Base-by-base conservation (phyloP, 2,797 vertebrate species). In the Sebastes elongatus region DNA sequence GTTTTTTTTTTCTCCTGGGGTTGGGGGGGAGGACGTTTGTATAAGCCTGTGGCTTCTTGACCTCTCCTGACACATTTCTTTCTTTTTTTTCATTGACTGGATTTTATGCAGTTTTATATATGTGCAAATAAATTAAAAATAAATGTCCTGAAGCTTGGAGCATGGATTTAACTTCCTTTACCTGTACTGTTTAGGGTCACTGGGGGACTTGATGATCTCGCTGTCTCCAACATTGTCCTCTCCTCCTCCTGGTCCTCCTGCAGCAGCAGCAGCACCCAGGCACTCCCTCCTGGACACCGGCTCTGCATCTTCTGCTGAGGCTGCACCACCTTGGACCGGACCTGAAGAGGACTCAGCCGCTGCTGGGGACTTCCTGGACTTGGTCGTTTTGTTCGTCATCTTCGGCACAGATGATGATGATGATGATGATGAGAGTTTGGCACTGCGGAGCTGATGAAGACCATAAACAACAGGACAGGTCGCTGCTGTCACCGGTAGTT, bases 101-200 rank as follows among this genome's bases (percentile, higher is more conserved):
- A 38, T 38, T 38, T 38, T 38, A 0, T 38, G 35, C 35, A 38
- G 35, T 38, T 38, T 38, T 38, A 38, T 38, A 38, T 2, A 38
- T 38, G 35, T 38, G 35, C 5, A 38, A 14, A 38, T 38, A 38
- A 38, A 38, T 33, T 4, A 11, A 35, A 35, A 38, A 38, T 0
- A 14, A 38, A 59, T 27, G 35, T 46, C 9, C 28, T 52, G 10
- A 30, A 55, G 53, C 11, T 53, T 64, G 22, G 22, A 28, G 13
- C 32, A 2, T 76, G 49, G 28, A 46, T 63, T 28, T 16, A 32
- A 32, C 35, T 10, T 20, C 4, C 11, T 22, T 94, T 93, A 99
- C 98, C 98, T 97, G 96, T 99, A 99, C 74, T 98, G 96, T 93
- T 99, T 99, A 77, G 97, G 97, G 89, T 99, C 98, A 93, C 97